A percentile compares a stretch with the other conserved stretches of the same genome.
Evolutionary conservation across 1,140 invertebrate genomes (phyloP).

Genomic region (Drosophila biarmipes): DNA sequence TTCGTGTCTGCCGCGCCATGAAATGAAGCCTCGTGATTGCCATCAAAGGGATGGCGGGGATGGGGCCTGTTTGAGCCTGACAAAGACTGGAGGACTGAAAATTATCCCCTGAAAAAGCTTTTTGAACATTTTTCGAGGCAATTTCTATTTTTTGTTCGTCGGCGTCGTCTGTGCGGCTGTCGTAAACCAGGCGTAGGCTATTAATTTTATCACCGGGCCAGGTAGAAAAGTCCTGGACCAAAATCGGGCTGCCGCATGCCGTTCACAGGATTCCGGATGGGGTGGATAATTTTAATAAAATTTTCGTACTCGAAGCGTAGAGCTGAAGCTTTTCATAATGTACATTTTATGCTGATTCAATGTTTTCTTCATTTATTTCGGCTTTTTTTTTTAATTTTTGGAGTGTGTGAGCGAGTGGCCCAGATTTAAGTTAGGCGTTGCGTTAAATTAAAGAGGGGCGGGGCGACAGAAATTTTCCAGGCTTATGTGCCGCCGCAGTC

Average conservation of each 20-base stretch:
- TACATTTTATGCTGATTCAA: slow-evolving; percentile 67
- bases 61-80: neutral
- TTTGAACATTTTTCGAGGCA: slow-evolving; percentile 56
- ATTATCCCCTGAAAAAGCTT: slow-evolving; percentile 52
- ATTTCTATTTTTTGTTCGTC: slow-evolving; percentile 28
- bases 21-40: slow-evolving; percentile 43
- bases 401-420: slow-evolving; percentile 23
- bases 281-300: slow-evolving; percentile 59
- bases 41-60: slow-evolving; percentile 30
- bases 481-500: slow-evolving; percentile 41
- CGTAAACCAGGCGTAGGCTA: slow-evolving; percentile 66
- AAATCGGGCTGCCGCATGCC: slow-evolving; percentile 30
- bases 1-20: slow-evolving; percentile 47
- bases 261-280: slow-evolving; percentile 31
- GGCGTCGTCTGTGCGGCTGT: slow-evolving; percentile 37
- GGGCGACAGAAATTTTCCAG: slow-evolving; percentile 19
- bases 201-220: slow-evolving; percentile 60
- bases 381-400: neutral
- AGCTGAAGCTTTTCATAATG: slow-evolving; percentile 61
- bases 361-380: slow-evolving; percentile 50
- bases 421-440: slow-evolving; percentile 57
- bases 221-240: slow-evolving; percentile 37
- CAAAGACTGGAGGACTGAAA: slow-evolving; percentile 41
- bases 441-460: slow-evolving; percentile 49
- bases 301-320: slow-evolving; percentile 60